Percentiles rank a stretch among this genome's conserved stretches.
phyloP scores from a whole-genome alignment of 1,140 invertebrate genomes.

The Leptinotarsa undecemlineata region DNA sequence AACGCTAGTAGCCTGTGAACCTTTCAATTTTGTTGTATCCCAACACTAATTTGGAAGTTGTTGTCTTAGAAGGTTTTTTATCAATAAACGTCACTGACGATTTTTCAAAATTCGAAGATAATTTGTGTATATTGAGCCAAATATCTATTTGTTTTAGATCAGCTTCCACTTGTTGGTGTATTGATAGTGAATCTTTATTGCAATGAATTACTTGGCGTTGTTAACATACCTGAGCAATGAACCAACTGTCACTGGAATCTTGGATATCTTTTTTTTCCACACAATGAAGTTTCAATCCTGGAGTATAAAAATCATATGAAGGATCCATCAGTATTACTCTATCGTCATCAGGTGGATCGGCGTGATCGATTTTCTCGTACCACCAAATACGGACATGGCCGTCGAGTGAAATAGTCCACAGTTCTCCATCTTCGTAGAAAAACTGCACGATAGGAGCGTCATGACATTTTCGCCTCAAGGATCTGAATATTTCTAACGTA shows the following conservation, averaged over 20 bases:
- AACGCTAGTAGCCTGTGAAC: too few species aligned
- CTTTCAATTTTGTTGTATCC: too few species aligned
- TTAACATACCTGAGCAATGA: constrained; percentile 36
- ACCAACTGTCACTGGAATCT: constrained; percentile 30
- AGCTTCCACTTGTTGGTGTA: too few species aligned
- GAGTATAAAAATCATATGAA: constrained; percentile 72
- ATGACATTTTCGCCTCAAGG: constrained; percentile 74
- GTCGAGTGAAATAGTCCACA: constrained; percentile 73
- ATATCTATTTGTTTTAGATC: too few species aligned
- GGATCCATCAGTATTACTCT: constrained; percentile 79
- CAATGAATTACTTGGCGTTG: too few species aligned
- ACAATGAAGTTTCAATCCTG: constrained; percentile 59
- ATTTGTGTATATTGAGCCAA: too few species aligned
- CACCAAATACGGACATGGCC: constrained; percentile 85
- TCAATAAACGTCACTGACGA: too few species aligned
- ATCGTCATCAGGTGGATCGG: constrained; percentile 76
- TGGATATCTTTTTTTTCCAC: constrained; percentile 47
- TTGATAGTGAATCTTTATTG: too few species aligned
- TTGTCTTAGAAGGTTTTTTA: too few species aligned
- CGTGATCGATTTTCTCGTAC: constrained; percentile 82
- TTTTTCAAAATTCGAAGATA: too few species aligned
- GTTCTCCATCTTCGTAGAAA: constrained; percentile 64
- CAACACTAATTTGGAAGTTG: too few species aligned
- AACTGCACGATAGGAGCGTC: constrained; percentile 73
- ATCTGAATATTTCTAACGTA: constrained; percentile 76